Base-by-base conservation (phyloP, 2,797 vertebrate genomes). In the Bufotes viridis region DNA sequence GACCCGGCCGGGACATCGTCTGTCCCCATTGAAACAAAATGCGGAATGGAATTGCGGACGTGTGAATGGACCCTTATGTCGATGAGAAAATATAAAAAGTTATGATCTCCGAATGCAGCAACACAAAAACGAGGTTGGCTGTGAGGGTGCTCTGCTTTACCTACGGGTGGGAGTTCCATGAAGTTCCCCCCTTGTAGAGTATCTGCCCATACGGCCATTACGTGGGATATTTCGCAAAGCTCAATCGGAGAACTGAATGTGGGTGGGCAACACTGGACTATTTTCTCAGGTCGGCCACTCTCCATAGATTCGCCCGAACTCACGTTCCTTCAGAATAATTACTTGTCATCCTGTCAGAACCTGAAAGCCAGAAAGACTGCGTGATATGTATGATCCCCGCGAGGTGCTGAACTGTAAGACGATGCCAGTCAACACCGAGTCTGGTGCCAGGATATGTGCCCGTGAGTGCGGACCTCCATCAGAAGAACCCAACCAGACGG, bases 341-440 rank as follows among this genome's bases (percentile, higher is more conserved):
- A 20, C 55, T 34, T 9, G 3, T 42, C n/a, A 75, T 60, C n/a
- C 53, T 75, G 69, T 74, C 26, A 14, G 55, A 6, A 57, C 20
- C 63, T 51, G 63, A 17, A 17, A 26, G 65, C n/a, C 24, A 70
- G 61, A 51, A 82, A 42, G 24, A 49, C 67, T 55, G 51, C 34
- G 72, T 22, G 24, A 80, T 67, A 81, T 53, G 29, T 8, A 15
- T 1, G n/a, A 18, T 9, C 79, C 5, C 17, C 1, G 12, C 51
- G 17, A 84, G 74, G 81, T 88, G 87, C 18, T 51, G 63, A 88
- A 84, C 84, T 20, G 29, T n/a, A 7, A 15, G 7, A n/a, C 2
- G 51, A 26, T 63, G 81, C 81, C 87, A 70, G 70, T 8, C 1
- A 6, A 57, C 69, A 58, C 22, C 70, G 26, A 8, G 55, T 14